Evolutionary conservation across 1,140 invertebrate genomes (phyloP).

Genomic region (Scylla paramamosain): DNA sequence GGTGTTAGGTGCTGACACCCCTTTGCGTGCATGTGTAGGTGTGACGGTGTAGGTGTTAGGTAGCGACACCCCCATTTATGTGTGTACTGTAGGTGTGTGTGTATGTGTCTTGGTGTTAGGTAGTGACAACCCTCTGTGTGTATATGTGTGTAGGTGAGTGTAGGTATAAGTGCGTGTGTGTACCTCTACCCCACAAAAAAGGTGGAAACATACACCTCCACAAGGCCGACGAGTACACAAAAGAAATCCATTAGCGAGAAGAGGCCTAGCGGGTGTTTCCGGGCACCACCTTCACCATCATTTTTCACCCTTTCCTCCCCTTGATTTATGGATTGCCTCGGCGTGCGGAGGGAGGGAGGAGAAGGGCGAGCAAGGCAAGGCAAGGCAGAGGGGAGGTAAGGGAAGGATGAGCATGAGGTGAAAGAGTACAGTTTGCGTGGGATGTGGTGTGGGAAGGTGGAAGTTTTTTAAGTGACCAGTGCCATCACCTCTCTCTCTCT

Average conservation of each 20-base stretch:
- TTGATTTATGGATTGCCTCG: conserved; percentile 42
- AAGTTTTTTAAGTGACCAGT: neutral
- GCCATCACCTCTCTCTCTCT: neutral
- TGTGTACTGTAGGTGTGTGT: neutral
- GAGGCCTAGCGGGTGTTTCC: conserved; percentile 35
- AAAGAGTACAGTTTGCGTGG: neutral
- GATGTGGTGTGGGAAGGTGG: too few relatives aligned
- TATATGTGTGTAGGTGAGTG: neutral
- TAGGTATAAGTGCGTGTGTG: neutral
- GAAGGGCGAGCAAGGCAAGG: neutral
- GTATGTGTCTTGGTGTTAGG: too few relatives aligned
- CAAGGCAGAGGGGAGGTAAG: neutral
- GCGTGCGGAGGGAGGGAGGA: neutral
- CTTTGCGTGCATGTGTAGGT: neutral
- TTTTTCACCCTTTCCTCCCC: conserved; percentile 28
- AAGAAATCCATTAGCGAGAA: conserved; percentile 40
- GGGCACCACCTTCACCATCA: conserved; percentile 21
- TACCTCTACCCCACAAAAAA: neutral
- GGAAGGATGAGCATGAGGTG: neutral
- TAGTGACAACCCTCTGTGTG: neutral
- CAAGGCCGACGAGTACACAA: conserved; percentile 12
- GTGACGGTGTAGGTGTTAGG: too few relatives aligned
- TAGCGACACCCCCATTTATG: too few relatives aligned
- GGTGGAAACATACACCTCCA: neutral
- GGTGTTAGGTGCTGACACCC: too few relatives aligned